A percentile compares a stretch with the other conserved stretches of the same genome.
These are phyloP conservation scores for Euura lappo DNA, from an alignment of 1,140 invertebrate genomes.

Conservation along the genomic window DNA sequence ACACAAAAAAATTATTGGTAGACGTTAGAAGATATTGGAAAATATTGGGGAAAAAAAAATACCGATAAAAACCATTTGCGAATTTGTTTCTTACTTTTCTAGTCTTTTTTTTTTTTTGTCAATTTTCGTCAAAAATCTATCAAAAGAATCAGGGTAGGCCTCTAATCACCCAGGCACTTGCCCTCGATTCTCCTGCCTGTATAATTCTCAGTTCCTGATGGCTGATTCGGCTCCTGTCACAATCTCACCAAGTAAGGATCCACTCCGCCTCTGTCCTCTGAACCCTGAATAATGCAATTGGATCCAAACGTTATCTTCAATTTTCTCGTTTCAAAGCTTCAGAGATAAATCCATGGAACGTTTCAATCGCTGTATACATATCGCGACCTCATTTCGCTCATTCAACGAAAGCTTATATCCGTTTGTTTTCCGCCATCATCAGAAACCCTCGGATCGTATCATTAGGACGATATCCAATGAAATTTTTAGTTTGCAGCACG, in stretches of 20 bases:
- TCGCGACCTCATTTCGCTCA: too few species aligned
- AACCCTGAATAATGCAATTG: background rate
- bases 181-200: background rate
- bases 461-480: too few species aligned
- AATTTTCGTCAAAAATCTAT: too few species aligned
- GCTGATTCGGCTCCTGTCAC: background rate
- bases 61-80: background rate
- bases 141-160: too few species aligned
- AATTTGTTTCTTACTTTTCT: background rate
- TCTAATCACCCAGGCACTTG: background rate
- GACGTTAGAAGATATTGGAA: too few species aligned
- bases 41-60: too few species aligned
- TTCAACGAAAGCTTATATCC: too few species aligned
- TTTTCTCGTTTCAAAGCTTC: slow-evolving; percentile 5
- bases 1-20: too few species aligned
- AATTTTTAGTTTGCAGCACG: too few species aligned
- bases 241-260: background rate
- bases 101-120: background rate
- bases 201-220: background rate
- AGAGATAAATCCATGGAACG: background rate
- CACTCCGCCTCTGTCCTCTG: background rate
- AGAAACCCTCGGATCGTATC: too few species aligned
- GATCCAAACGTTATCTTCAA: background rate
- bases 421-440: too few species aligned
- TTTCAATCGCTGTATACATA: background rate